These are phyloP conservation scores for Hystrix cristata DNA, from an alignment of 2,113 vertebrate species.

Conservation along the genomic window DNA sequence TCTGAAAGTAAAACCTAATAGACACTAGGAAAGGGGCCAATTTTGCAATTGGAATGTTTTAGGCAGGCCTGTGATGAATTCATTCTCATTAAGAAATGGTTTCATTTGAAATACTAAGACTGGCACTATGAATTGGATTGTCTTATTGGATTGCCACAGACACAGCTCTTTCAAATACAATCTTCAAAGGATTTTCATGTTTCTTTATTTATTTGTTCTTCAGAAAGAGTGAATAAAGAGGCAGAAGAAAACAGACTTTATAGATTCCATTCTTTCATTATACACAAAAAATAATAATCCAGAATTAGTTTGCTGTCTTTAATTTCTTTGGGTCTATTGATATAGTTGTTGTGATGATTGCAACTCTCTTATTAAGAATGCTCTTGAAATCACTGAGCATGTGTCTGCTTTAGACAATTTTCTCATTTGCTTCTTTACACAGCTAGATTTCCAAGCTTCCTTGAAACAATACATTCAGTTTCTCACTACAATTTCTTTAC, in stretches of 20 bases:
- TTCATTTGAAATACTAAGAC: constrained; percentile 57
- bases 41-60: constrained; percentile 25
- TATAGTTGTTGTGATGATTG: constrained; percentile 36
- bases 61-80: constrained; percentile 3
- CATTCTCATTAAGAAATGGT: constrained; percentile 22
- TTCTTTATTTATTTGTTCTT: constrained; percentile 72
- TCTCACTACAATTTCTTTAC: constrained; percentile 79
- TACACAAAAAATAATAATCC: constrained; percentile 31
- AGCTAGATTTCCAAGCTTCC: constrained; percentile 1
- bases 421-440: constrained; percentile 35
- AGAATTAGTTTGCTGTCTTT: constrained; percentile 59
- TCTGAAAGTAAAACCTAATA: constrained; percentile 38
- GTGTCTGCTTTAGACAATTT: not conserved
- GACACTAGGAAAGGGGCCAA: not conserved
- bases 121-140: not conserved
- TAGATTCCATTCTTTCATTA: constrained; percentile 47
- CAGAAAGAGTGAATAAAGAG: constrained; percentile 60
- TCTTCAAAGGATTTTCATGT: constrained; percentile 54
- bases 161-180: constrained; percentile 49
- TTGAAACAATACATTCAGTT: constrained; percentile 23
- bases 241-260: constrained; percentile 46
- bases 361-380: constrained; percentile 43
- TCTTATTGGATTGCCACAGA: constrained; percentile 51
- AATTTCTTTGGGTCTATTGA: constrained; percentile 50
- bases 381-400: constrained; percentile 30